Evolutionary conservation across 2,797 vertebrate species (phyloP).

Genomic region (Setipinna tenuifilis): DNA sequence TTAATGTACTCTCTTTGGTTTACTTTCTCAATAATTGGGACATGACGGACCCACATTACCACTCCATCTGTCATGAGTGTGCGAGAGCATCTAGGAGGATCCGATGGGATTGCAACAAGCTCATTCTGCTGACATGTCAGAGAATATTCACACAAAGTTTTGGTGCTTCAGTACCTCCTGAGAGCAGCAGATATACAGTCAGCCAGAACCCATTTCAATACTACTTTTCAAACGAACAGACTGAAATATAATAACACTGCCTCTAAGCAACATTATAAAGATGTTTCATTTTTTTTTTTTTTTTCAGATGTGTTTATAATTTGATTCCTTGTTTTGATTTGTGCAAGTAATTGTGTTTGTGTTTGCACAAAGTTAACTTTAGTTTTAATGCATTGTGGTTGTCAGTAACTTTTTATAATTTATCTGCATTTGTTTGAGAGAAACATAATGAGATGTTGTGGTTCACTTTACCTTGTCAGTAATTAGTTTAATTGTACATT

Average conservation of each 20-base stretch:
- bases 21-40: constrained; percentile 14
- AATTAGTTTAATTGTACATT: not conserved
- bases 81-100: not conserved
- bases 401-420: not conserved
- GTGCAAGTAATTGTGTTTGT: not conserved
- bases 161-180: not conserved
- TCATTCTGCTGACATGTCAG: not conserved
- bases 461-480: not conserved
- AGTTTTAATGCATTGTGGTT: not conserved
- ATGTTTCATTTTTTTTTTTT: not conserved
- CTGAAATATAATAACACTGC: not conserved
- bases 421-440: not conserved
- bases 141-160: not conserved
- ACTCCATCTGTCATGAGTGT: not conserved
- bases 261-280: not conserved
- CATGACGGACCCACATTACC: not conserved
- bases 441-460: not conserved
- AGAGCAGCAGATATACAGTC: not conserved
- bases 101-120: not conserved
- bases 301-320: not conserved
- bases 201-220: not conserved
- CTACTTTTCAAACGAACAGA: not conserved
- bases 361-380: not conserved
- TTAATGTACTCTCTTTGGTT: constrained; percentile 9
- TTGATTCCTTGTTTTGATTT: not conserved